Base-by-base conservation (phyloP, 2,888 invertebrate genomes). In the Cryptocephalus moraei region DNA sequence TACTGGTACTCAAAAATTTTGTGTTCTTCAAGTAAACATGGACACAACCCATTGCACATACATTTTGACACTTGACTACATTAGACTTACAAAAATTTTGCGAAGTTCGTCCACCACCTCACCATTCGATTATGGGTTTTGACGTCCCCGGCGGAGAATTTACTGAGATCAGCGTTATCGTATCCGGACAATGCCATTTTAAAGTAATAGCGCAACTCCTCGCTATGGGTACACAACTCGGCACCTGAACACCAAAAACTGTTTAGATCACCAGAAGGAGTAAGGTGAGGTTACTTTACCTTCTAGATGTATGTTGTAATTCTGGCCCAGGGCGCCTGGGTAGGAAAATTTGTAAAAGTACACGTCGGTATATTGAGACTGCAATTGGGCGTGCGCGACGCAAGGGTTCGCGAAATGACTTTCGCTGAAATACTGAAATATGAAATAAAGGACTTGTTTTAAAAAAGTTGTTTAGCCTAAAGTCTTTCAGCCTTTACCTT, bases 51-150 rank as follows among this genome's bases (percentile, higher is more conserved):
- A n/a, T n/a, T 22, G 3, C 22, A 6, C 6, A 22, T 22, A 22
- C 22, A 22, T 22, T 22, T 22, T 22, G 22, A 22, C 22, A 22
- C 3, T 6, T 22, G 22, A 22, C 22, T 2, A 4, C 2, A 4
- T 2, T 22, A 22, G 3, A 49, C 70, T 66, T 61, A 78, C 71
- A 77, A 74, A 56, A 64, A 65, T 59, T 75, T 77, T 0, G 81
- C 82, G 62, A 83, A 83, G 56, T 82, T 80, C 0, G 79, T 75
- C 81, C 82, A 60, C 8, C 58, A 46, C 41, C 45, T 56, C 1
- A 53, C 47, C 49, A 60, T 49, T 14, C 55, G 48, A 9, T 48
- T 50, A 14, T 53, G 52, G 9, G 52, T 56, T 9, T 50, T 9
- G n/a, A 51, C 46, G 42, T 60, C 58, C 32, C 44, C 45, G 38